These are phyloP conservation scores for Ceratosolen fusciceps DNA, from an alignment of 1,140 invertebrate species.

Conservation along the genomic window DNA sequence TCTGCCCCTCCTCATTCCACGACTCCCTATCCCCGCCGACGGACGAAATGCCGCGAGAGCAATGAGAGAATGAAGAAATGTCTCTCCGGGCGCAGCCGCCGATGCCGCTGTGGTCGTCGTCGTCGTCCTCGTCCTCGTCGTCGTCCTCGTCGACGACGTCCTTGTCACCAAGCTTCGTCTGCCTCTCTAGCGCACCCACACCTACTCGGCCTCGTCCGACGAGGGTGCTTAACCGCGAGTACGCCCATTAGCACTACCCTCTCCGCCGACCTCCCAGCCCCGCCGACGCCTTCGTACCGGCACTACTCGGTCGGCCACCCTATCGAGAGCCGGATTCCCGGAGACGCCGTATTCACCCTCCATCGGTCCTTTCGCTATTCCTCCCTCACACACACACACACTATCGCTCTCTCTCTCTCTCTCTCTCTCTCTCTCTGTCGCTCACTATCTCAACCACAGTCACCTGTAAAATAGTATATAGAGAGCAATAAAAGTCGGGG, in stretches of 20 bases:
- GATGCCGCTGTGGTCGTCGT: constrained; percentile 15
- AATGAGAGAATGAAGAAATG: no score
- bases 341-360: background rate
- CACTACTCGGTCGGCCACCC: background rate
- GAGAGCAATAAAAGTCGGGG: constrained; percentile 40
- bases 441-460: background rate
- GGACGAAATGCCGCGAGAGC: background rate
- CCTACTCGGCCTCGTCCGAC: constrained; percentile 17
- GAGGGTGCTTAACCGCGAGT: constrained; percentile 71
- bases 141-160: background rate
- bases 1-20: constrained; percentile 29
- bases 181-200: constrained; percentile 37
- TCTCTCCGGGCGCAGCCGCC: background rate
- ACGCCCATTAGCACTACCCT: constrained; percentile 59
- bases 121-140: background rate
- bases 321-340: background rate
- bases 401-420: background rate
- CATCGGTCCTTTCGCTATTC: background rate
- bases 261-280: constrained; percentile 26
- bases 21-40: constrained; percentile 9
- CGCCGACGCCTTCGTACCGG: background rate
- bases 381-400: background rate
- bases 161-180: background rate
- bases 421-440: background rate
- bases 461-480: background rate